phyloP scores from a whole-genome alignment of 2,888 invertebrate genomes.

The Subacronicta megacephala region DNA sequence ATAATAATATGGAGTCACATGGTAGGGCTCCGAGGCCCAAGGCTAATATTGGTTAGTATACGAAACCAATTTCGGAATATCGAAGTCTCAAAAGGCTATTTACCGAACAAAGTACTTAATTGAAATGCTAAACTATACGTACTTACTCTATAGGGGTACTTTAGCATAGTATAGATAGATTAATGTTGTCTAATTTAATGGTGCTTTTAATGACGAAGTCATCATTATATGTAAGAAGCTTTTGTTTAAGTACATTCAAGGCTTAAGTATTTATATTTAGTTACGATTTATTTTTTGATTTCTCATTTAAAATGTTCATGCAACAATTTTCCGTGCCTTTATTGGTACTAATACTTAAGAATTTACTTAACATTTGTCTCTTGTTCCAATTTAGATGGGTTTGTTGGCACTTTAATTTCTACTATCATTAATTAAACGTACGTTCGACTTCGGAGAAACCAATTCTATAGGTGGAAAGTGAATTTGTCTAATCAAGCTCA shows the following conservation, averaged over 20 bases:
- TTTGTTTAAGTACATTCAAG: too few relatives aligned
- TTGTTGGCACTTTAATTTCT: slow-evolving; percentile 34
- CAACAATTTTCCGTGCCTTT: background rate
- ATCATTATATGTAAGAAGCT: too few relatives aligned
- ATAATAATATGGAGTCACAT: background rate
- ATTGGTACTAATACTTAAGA: slow-evolving; percentile 1
- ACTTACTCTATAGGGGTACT: too few relatives aligned
- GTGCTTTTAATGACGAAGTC: too few relatives aligned
- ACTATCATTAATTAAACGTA: slow-evolving; percentile 46
- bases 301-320: too few relatives aligned
- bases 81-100: slow-evolving; percentile 1
- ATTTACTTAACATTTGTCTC: slow-evolving; percentile 29
- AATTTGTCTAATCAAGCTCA: slow-evolving; percentile 36
- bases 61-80: slow-evolving; percentile 19
- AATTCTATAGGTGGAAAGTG: slow-evolving; percentile 24
- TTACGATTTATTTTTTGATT: too few relatives aligned
- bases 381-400: slow-evolving; percentile 30
- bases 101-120: slow-evolving; percentile 11
- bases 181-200: too few relatives aligned
- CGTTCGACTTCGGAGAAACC: slow-evolving; percentile 27
- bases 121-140: too few relatives aligned
- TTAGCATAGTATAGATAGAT: too few relatives aligned
- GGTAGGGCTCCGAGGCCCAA: background rate
- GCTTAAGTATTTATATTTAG: too few relatives aligned
- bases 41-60: slow-evolving; percentile 1